Percentiles rank a stretch among this genome's conserved stretches.
Conservation (phyloP, 2,888 invertebrate species). For the Parnassius glacialis region DNA sequence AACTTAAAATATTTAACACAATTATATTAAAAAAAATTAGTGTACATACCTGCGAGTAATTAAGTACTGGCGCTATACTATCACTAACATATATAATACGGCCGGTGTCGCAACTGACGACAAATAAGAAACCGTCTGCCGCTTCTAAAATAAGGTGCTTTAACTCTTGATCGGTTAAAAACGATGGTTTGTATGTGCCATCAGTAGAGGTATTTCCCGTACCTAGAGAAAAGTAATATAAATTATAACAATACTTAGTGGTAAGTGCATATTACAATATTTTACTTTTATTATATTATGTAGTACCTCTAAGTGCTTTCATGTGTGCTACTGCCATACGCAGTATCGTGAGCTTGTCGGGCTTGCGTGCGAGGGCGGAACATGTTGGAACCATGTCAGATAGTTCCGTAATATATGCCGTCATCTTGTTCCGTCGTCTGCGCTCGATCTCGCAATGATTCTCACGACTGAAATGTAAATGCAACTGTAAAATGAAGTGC, state of each 20-base stretch:
- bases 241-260: neutral
- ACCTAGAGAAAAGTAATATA: slow-evolving; percentile 75
- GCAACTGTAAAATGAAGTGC: neutral
- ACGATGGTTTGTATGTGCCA: slow-evolving; percentile 98
- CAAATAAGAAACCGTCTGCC: slow-evolving; percentile 97
- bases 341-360: slow-evolving; percentile 98
- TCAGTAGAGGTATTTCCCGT: slow-evolving; percentile 98
- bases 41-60: slow-evolving; percentile 90
- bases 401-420: slow-evolving; percentile 99
- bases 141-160: slow-evolving; percentile 99
- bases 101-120: slow-evolving; percentile 98
- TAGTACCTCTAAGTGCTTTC: slow-evolving; percentile 95
- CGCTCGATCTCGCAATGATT: slow-evolving; percentile 99
- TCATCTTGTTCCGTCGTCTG: slow-evolving; percentile 99
- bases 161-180: slow-evolving; percentile 98
- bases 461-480: slow-evolving; percentile 85
- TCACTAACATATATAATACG: slow-evolving; percentile 99
- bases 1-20: neutral
- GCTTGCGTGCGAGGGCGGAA: slow-evolving; percentile 97
- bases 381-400: slow-evolving; percentile 99
- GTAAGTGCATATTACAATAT: neutral
- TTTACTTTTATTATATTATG: neutral
- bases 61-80: slow-evolving; percentile 98
- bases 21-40: too few species aligned
- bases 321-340: slow-evolving; percentile 99